Evolutionary conservation across 2,888 invertebrate genomes (phyloP), one percentile per base, ranked within the genome.

Genomic region (Acronicta psi): DNA sequence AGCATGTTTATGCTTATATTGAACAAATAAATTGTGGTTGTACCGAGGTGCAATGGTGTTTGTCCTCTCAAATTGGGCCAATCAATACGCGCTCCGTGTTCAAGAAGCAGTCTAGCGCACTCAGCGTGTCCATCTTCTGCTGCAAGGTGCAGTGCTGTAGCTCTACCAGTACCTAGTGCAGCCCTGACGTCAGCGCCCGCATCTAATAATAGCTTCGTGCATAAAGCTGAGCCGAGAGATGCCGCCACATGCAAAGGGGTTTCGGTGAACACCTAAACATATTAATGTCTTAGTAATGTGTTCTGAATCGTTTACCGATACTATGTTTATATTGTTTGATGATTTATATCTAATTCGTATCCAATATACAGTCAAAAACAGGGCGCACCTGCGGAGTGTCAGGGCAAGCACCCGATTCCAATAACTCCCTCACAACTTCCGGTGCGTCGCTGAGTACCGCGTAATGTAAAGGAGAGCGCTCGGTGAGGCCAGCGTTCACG

Each of bases 121-220:
- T 97, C 96, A 0, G 95, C 95, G 80, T 97, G 97, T 7, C 98
- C 98, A 76, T 98, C 98, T 82, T 98, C 98, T 0, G 98, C 97
- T 6, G 98, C 98, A 73, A 98, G 91, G 90, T 98, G 98, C 25
- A 99, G 87, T 2, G 98, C 97, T 0, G 98, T 98, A 50, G 97
- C 95, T 78, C 96, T 95, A 18, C 96, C 95, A 1, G 94, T 83
- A 0, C 97, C 97, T 67, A 96, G 94, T 64, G 97, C 96, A 0
- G 97, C 97, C 47, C 96, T 92, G 0, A 97, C 96, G 78, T 98
- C 97, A 0, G 98, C 97, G 18, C 98, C 98, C 74, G 97, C 95
- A 55, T 95, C 95, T 59, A 98, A 91, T 18, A 98, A 93, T 65
- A 98, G 90, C 84, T 96, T 95, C 36, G 97, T 95, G 84, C 96